Percentiles rank a stretch among this genome's conserved stretches.
Conservation (phyloP, 2,888 invertebrate species). For the Ephialtes manifestator region DNA sequence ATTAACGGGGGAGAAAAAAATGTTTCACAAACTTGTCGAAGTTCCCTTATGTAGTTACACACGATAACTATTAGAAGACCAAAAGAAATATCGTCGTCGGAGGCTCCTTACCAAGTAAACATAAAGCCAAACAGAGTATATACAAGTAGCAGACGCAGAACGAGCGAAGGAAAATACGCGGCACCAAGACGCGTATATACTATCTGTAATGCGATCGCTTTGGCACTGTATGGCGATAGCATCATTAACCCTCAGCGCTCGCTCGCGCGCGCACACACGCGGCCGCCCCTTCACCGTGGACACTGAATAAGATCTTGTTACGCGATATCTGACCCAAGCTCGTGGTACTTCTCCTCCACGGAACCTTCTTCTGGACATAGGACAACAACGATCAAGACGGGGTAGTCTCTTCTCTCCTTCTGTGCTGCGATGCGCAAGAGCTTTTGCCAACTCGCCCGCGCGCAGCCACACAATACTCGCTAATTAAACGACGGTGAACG, state of each 20-base stretch:
- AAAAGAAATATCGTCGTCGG: conserved; percentile 34
- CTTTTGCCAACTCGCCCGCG: conserved; percentile 24
- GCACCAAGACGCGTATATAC: conserved; percentile 74
- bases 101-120: conserved; percentile 16
- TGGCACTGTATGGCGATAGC: conserved; percentile 86
- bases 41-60: background rate
- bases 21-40: background rate
- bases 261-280: conserved; percentile 54
- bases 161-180: conserved; percentile 60
- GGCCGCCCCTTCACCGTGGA: conserved; percentile 72
- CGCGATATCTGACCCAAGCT: conserved; percentile 82
- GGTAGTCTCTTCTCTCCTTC: conserved; percentile 7
- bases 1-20: no score
- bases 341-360: conserved; percentile 55
- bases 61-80: background rate
- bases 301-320: conserved; percentile 85
- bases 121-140: conserved; percentile 49
- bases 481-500: conserved; percentile 83
- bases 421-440: conserved; percentile 5
- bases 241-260: conserved; percentile 83
- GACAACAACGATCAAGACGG: conserved; percentile 36
- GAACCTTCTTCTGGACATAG: conserved; percentile 31
- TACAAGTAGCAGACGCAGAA: conserved; percentile 19
- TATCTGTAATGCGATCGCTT: conserved; percentile 85
- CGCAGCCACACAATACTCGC: conserved; percentile 82